These are phyloP conservation scores for Tragelaphus strepsiceros DNA, from an alignment of 2,113 vertebrate genomes.

Conservation along the genomic window DNA sequence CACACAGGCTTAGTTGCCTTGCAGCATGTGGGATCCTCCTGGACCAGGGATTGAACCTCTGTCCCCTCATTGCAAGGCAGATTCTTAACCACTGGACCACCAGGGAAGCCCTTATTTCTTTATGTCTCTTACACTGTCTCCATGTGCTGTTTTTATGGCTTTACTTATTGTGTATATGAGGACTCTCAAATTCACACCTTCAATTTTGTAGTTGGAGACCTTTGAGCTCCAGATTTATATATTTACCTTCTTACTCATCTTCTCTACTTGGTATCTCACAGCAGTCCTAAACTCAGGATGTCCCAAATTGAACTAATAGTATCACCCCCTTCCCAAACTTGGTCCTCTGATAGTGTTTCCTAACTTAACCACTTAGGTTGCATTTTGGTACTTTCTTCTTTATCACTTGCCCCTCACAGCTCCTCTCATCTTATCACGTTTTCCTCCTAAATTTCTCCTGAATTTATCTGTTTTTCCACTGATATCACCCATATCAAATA, in stretches of 20 bases:
- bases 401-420: neutral
- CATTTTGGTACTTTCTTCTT: neutral
- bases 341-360: neutral
- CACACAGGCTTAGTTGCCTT: neutral
- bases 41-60: neutral
- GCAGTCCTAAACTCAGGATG: neutral
- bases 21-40: neutral
- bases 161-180: neutral
- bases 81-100: neutral
- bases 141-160: neutral
- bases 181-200: neutral
- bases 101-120: neutral
- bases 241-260: neutral
- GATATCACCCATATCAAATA: neutral
- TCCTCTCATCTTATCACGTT: neutral
- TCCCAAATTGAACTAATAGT: neutral
- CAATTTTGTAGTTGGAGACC: neutral
- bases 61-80: neutral
- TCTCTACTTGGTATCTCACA: neutral
- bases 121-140: neutral
- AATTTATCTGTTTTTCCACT: neutral
- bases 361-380: neutral
- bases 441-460: neutral
- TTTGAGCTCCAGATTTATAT: neutral
- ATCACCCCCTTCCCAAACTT: neutral